phyloP scores from a whole-genome alignment of 2,113 vertebrate species.

The Pao palembangensis region DNA sequence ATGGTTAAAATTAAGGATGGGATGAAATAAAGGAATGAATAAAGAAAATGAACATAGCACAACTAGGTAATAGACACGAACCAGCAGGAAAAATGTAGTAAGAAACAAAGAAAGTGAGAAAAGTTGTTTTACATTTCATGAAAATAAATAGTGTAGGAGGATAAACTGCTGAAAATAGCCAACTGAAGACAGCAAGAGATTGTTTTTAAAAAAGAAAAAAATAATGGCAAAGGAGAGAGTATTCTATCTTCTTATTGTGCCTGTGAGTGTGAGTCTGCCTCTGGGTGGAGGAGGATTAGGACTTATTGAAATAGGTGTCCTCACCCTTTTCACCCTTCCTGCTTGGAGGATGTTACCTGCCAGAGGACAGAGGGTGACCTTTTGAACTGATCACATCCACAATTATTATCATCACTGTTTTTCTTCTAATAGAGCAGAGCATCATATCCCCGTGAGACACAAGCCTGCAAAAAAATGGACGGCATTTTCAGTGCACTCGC shows the following conservation, averaged over 20 bases:
- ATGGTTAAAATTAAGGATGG: slow-evolving; percentile 18
- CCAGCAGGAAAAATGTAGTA: slow-evolving; percentile 30
- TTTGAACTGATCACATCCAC: slow-evolving; percentile 64
- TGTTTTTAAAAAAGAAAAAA: slow-evolving; percentile 26
- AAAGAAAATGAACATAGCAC: slow-evolving; percentile 9
- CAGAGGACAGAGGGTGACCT: slow-evolving; percentile 63
- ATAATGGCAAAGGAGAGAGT: slow-evolving; percentile 26
- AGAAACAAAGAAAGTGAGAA: slow-evolving; percentile 3
- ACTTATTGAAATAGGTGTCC: slow-evolving; percentile 49
- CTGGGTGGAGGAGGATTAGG: slow-evolving; percentile 41
- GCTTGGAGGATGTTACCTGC: slow-evolving; percentile 51
- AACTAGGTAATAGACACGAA: slow-evolving; percentile 28
- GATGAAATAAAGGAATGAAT: slow-evolving; percentile 14
- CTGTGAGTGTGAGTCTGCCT: slow-evolving; percentile 48
- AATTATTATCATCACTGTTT: slow-evolving; percentile 65
- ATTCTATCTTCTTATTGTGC: slow-evolving; percentile 26
- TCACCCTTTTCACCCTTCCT: slow-evolving; percentile 30
- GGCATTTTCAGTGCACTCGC: slow-evolving; percentile 28
- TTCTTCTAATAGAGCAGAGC: slow-evolving; percentile 59
- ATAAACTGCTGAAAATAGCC: slow-evolving; percentile 42
- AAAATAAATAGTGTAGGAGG: slow-evolving; percentile 34
- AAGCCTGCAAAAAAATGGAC: slow-evolving; percentile 35
- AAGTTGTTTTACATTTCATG: slow-evolving; percentile 25
- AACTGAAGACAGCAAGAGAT: slow-evolving; percentile 35
- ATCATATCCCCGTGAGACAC: slow-evolving; percentile 42